Evolutionary conservation across 2,797 vertebrate species (phyloP), one percentile per base, ranked within the genome.

Genomic region (Lagocephalus sceleratus): DNA sequence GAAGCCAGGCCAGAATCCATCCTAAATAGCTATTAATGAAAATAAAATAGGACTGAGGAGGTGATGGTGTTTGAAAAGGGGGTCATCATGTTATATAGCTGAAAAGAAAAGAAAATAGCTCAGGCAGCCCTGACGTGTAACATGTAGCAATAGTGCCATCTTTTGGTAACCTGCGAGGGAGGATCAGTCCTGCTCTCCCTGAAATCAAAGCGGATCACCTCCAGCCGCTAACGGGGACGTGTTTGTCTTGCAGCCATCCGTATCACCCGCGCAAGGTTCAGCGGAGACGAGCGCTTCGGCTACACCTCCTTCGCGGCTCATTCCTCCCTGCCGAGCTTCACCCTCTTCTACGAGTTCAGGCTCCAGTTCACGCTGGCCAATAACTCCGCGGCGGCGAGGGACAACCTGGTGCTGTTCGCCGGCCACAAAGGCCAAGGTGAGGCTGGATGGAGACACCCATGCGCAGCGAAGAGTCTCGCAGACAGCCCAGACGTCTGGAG

Each of bases 401-500:
- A 96, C 74, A 95, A 94, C 81, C 76, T 96, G 70, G 91, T 96
- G 71, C 88, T 96, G 88, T 97, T 92, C 75, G 90, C 92, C 38
- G 93, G 93, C 66, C 91, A 92, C 67, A 95, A 92, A 66, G 92
- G 93, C 70, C 85, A 84, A 81, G 93, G 95, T 95, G 90, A 93
- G 89, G 49, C 40, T 48, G 51, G 26, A 48, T 57, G 47, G 19
- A 46, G 29, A 57, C 57, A 54, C 61, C 46, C n/a, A 10, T 12
- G 14, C 10, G 32, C 10, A 10, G 11, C 32, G 9, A 3, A 10
- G 29, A 29, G 11, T 11, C n/a, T 29, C 9, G 11, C 8, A 35
- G 32, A 35, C 12, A 8, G 26, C 26, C 26, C 9, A 10, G 3
- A 29, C 26, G 26, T 9, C 26, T 29, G 26, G 11, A 29, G 26